These are phyloP conservation scores for Gordius sp. DNA, from an alignment of 2,888 invertebrate genomes.

Conservation along the genomic window DNA sequence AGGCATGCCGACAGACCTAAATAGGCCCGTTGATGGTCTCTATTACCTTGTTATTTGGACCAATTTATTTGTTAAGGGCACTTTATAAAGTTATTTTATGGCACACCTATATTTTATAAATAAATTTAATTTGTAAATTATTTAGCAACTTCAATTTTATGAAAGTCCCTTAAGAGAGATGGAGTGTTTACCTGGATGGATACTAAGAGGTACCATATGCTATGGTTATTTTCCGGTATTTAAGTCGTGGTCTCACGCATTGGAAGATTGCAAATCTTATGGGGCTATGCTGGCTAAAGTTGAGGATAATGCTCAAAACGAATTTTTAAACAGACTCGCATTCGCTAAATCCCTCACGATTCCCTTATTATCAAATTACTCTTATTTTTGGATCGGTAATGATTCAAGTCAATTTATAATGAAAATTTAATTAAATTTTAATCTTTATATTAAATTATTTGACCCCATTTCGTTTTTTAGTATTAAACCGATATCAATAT, in stretches of 20 bases:
- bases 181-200: conserved; percentile 22
- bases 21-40: no score
- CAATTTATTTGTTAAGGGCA: no score
- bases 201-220: conserved; percentile 23
- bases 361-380: background rate
- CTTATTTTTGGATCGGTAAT: conserved; percentile 15
- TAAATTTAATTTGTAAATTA: no score
- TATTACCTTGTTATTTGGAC: no score
- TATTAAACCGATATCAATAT: no score
- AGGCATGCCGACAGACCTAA: no score
- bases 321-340: background rate
- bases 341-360: background rate
- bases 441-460: no score
- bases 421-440: background rate
- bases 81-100: no score
- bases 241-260: conserved; percentile 25
- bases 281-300: background rate
- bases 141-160: no score
- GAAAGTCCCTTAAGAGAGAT: no score
- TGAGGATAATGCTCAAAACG: background rate
- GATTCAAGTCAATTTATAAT: background rate
- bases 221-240: conserved; percentile 22
- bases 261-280: conserved; percentile 24
- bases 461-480: no score
- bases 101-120: no score